Base-by-base conservation (phyloP, 2,888 invertebrate genomes). In the Hirtodrosophila alboralis region DNA sequence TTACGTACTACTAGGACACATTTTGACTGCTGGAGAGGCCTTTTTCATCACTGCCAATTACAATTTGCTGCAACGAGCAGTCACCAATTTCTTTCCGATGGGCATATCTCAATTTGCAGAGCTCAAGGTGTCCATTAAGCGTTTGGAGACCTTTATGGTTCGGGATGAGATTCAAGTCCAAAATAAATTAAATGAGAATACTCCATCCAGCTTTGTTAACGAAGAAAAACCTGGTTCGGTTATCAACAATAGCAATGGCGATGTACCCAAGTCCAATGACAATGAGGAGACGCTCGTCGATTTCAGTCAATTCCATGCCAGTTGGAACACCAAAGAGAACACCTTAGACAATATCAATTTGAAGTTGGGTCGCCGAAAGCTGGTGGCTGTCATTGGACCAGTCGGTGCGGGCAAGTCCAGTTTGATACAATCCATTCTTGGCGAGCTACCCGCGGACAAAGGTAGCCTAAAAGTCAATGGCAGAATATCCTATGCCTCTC, bases 31-130 rank as follows among this genome's bases (percentile, higher is more conserved):
- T 5, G 95, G 97, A 87, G 92, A 93, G 86, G 95, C 96, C 21
- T 97, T 97, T 90, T 95, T 97, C 56, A 93, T 97, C 41, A 94
- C 96, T 10, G 95, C 97, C 12, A 95, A 97, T 88, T 97, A 96
- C 91, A 96, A 96, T 84, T 94, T 96, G 52, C 91, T 98, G 52
- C 92, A 96, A 31, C 94, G 95, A 76, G 94, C 96, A 4, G 95
- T 97, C 93, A 96, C 96, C 0, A 94, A 96, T n/a, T 96, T 95
- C 90, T 95, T 97, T 77, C 97, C 98, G 0, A 89, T 91, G 89
- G 95, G 94, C 36, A 92, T 95, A 40, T 92, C 93, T 10, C 92
- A 92, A 81, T 80, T 92, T 1, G 92, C 93, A 0, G 94, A 94
- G 86, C 91, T 92, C 0, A 77, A 92, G 18, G 93, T 94, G 4